A percentile compares a stretch with the other conserved stretches of the same genome.
Evolutionary conservation across 2,888 invertebrate species (phyloP).

Genomic region (Erebia palarica): DNA sequence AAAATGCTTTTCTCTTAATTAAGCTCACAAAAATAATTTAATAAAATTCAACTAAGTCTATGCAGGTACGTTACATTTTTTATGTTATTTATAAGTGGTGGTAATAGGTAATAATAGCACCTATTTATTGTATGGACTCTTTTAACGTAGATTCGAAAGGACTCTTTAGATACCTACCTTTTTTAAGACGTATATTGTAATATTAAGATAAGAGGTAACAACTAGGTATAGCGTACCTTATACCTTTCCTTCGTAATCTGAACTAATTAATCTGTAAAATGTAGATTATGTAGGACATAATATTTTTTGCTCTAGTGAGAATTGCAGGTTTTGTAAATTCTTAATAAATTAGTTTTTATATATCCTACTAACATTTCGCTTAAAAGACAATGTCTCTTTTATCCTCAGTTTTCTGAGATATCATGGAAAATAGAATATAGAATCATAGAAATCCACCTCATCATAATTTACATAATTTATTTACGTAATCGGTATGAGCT

Average conservation of each 20-base stretch:
- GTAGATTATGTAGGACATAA: background rate
- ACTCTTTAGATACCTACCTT: background rate
- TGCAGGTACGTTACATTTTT: slow-evolving; percentile 22
- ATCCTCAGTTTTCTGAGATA: background rate
- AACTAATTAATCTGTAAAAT: background rate
- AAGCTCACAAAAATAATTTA: slow-evolving; percentile 30
- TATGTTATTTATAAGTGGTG: too few relatives aligned
- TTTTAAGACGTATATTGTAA: background rate
- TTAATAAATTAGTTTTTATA: too few relatives aligned
- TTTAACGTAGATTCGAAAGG: background rate
- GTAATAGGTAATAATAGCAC: slow-evolving; percentile 14
- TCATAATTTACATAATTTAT: slow-evolving; percentile 18
- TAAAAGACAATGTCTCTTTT: too few relatives aligned
- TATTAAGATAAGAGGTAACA: slow-evolving; percentile 9
- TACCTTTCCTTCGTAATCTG: background rate
- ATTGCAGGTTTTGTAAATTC: too few relatives aligned
- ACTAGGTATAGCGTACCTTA: background rate
- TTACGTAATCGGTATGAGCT: slow-evolving; percentile 30
- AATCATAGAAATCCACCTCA: background rate
- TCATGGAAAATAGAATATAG: background rate
- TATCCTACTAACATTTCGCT: too few relatives aligned
- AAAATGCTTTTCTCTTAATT: slow-evolving; percentile 20
- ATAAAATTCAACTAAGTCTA: slow-evolving; percentile 32
- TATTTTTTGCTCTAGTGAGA: too few relatives aligned
- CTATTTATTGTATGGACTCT: background rate